Conservation (phyloP, 1,140 invertebrate species). For the Catajapyx aquilonaris region DNA sequence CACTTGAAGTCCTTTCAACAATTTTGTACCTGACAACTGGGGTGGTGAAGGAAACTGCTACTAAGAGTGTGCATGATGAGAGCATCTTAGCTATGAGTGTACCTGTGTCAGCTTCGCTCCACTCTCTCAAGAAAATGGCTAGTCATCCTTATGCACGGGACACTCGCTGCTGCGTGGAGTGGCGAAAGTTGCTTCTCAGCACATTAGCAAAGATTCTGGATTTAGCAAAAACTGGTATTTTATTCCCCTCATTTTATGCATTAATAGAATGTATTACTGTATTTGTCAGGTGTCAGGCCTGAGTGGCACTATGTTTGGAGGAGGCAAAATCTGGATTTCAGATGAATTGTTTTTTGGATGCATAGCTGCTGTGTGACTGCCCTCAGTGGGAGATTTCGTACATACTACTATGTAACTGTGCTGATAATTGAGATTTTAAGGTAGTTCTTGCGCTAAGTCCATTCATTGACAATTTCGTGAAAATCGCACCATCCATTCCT, state of each 20-base stretch:
- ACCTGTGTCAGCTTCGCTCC: conserved; percentile 41
- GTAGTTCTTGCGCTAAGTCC: too few relatives aligned
- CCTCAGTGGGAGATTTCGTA: too few relatives aligned
- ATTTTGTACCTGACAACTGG: conserved; percentile 79
- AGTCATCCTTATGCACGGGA: conserved; percentile 40
- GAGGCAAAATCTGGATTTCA: too few relatives aligned
- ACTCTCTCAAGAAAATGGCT: conserved; percentile 40
- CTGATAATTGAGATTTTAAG: too few relatives aligned
- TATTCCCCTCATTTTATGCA: conserved; percentile 6
- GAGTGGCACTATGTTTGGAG: too few relatives aligned
- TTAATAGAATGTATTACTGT: conserved; percentile 3
- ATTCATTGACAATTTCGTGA: too few relatives aligned
- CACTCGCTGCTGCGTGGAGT: conserved; percentile 34
- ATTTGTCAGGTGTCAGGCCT: too few relatives aligned
- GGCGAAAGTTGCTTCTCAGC: conserved; percentile 62
- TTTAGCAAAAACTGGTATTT: conserved; percentile 49
- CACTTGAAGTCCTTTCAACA: conserved; percentile 69
- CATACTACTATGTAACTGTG: too few relatives aligned
- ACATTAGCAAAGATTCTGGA: conserved; percentile 72
- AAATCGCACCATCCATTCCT: too few relatives aligned
- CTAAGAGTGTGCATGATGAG: conserved; percentile 28
- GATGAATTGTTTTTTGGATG: too few relatives aligned
- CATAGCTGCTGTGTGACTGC: too few relatives aligned
- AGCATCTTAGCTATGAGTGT: conserved; percentile 31
- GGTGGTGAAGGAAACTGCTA: conserved; percentile 58